These are phyloP conservation scores for Podarcis raffonei DNA, from an alignment of 2,113 vertebrate genomes.

Conservation along the genomic window DNA sequence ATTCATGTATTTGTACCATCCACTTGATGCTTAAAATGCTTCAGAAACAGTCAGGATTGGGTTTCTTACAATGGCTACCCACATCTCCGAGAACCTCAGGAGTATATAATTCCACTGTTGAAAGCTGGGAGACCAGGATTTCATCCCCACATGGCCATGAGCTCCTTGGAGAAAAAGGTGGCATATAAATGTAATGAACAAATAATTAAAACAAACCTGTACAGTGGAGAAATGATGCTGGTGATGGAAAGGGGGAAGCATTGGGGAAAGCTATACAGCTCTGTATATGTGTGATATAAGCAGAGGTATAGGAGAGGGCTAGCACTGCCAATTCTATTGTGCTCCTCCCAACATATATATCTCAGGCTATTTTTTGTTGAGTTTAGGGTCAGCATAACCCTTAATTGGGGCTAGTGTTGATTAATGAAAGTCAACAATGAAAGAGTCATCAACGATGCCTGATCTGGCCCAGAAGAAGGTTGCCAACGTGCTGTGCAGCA, in stretches of 20 bases:
- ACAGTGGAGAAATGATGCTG: neutral
- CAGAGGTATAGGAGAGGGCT: neutral
- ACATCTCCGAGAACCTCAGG: neutral
- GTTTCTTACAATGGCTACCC: neutral
- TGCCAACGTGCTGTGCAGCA: neutral
- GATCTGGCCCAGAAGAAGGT: neutral
- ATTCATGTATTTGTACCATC: neutral
- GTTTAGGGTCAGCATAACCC: neutral
- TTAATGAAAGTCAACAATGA: neutral
- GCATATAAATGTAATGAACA: too few relatives aligned
- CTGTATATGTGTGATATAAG: neutral
- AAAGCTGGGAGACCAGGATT: neutral
- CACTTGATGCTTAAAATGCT: neutral
- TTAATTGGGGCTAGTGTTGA: neutral
- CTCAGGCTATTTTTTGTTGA: neutral
- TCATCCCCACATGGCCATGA: too few relatives aligned
- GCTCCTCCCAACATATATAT: neutral
- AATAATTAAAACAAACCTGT: neutral
- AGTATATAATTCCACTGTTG: neutral
- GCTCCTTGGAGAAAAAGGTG: too few relatives aligned
- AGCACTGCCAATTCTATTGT: neutral
- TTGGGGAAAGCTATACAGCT: neutral
- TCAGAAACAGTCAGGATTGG: neutral
- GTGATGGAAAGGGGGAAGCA: neutral
- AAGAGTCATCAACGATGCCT: neutral